Evolutionary conservation across 1,140 invertebrate genomes (phyloP).

Genomic region (Chionoecetes opilio): DNA sequence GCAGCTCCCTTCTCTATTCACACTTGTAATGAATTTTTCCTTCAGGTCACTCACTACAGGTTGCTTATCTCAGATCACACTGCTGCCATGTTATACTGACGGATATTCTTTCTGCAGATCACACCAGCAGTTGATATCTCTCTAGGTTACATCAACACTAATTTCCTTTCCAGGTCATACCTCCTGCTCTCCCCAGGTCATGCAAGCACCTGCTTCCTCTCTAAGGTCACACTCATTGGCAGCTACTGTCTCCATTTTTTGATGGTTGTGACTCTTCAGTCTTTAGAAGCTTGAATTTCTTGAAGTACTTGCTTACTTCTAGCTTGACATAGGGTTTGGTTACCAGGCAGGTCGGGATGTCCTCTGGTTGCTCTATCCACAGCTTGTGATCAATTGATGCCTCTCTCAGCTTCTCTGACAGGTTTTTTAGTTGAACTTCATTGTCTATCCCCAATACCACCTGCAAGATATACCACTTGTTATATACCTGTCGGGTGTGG

Average conservation of each 20-base stretch:
- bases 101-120: not conserved
- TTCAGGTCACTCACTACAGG: too few relatives aligned
- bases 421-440: conserved; percentile 71
- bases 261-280: not conserved
- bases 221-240: not conserved
- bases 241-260: not conserved
- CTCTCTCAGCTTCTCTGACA: conserved; percentile 85
- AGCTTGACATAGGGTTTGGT: conserved; percentile 96
- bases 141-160: not conserved
- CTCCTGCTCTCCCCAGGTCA: not conserved
- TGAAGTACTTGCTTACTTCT: conserved; percentile 92
- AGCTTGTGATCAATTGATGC: conserved; percentile 93
- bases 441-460: conserved; percentile 77
- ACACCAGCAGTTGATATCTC: not conserved
- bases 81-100: not conserved
- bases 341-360: conserved; percentile 96
- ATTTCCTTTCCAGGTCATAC: not conserved
- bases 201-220: not conserved
- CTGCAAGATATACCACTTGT: conserved; percentile 55
- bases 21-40: too few relatives aligned
- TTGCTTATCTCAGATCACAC: not conserved
- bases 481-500: not conserved
- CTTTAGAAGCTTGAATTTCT: conserved; percentile 94
- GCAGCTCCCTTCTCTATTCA: too few relatives aligned
- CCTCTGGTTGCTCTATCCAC: conserved; percentile 99